phyloP scores from a whole-genome alignment of 2,113 vertebrate species.

The Menidia beryllina region DNA sequence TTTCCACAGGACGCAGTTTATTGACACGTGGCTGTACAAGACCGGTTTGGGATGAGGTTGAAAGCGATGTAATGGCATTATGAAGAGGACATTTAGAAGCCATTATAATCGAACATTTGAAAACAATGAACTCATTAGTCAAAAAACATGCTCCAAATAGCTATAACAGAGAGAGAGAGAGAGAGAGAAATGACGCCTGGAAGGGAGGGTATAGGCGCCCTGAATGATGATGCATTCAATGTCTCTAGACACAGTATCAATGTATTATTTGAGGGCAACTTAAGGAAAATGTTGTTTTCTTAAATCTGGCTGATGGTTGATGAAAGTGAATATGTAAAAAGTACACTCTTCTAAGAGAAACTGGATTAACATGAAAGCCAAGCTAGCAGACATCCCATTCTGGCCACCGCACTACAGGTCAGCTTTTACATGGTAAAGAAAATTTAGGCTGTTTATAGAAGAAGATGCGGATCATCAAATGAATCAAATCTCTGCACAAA shows the following conservation, averaged over 20 bases:
- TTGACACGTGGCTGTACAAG: constrained; percentile 8
- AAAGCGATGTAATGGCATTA: constrained; percentile 11
- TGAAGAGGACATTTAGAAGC: constrained; percentile 38
- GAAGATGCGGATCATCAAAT: no score
- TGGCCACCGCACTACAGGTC: no score
- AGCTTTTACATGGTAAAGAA: no score
- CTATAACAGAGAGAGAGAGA: not conserved
- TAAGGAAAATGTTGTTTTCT: not conserved
- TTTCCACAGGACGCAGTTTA: constrained; percentile 6
- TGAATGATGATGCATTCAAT: not conserved
- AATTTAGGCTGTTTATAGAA: no score
- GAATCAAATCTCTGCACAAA: no score
- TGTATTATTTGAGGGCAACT: not conserved
- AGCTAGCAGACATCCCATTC: no score
- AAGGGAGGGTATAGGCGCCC: not conserved
- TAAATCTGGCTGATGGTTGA: no score
- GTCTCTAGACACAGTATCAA: not conserved
- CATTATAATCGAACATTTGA: constrained; percentile 22
- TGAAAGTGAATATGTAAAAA: no score
- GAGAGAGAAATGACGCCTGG: not conserved
- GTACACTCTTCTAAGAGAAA: no score
- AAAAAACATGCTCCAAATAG: constrained; percentile 8
- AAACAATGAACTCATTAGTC: constrained; percentile 24
- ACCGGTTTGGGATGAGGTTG: constrained; percentile 29
- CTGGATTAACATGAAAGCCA: no score